Evolutionary conservation across 2,797 vertebrate species (phyloP), one percentile per base, ranked within the genome.

Genomic region (Sebastes vulpes): DNA sequence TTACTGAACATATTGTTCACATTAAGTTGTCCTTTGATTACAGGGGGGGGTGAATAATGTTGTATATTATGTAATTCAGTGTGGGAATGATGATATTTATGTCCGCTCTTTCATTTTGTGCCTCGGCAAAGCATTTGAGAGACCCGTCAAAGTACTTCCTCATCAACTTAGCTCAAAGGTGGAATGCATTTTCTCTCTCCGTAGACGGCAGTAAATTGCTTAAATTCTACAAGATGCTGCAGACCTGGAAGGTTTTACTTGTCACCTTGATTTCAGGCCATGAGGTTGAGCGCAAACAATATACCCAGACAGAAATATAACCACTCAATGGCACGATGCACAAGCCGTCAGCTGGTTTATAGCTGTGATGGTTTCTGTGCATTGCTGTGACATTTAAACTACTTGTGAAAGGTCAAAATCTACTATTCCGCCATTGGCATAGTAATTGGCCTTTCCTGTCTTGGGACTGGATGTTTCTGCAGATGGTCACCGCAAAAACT

Each of bases 1-100:
- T 92, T 95, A 94, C 88, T 90, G 94, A 95, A 89, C 93, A 94
- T 93, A 93, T 95, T 96, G 94, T 95, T 95, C 92, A 79, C 79
- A 89, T 93, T 90, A 89, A 73, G 73, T 90, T 87, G 83, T 85
- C 87, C 85, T 90, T 86, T 89, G 86, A 91, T 91, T 92, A 81
- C 85, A 35, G 75, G 10, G 56, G 25, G 71, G 83, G 70, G 9
- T 63, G 60, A 60, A 72, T 92, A 82, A 83, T 90, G 71, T 83
- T 91, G 87, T 92, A 87, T 83, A 87, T 91, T 89, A 85, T 91
- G 87, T 91, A 87, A 92, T 88, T 93, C 83, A 86, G 75, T 89
- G 87, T 90, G 90, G 89, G 88, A 86, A 83, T 75, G 70, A 87
- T 87, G 84, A 85, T 87, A 90, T 90, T 88, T 89, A 86, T 92